These are phyloP conservation scores for Scleropages formosus DNA, from an alignment of 2,797 vertebrate species.

Conservation along the genomic window DNA sequence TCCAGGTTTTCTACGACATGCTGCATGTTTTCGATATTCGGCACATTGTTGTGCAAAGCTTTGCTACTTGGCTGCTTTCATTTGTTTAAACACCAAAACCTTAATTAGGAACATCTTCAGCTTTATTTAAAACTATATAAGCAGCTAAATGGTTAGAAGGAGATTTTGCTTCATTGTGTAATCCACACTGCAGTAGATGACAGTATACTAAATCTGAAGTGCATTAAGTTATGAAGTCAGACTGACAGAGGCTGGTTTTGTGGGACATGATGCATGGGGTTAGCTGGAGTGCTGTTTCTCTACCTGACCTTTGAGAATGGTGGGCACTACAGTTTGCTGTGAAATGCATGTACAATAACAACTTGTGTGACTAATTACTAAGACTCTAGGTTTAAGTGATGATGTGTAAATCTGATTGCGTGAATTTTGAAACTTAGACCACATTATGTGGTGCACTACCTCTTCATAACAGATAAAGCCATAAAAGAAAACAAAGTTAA, in stretches of 20 bases:
- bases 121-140: slow-evolving; percentile 48
- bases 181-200: slow-evolving; percentile 44
- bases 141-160: slow-evolving; percentile 42
- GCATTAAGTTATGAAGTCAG: slow-evolving; percentile 46
- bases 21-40: slow-evolving; percentile 36
- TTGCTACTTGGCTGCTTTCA: slow-evolving; percentile 29
- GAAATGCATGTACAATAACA: not conserved
- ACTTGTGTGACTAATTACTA: too few species aligned
- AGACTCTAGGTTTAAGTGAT: too few species aligned
- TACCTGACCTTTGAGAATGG: slow-evolving; percentile 15
- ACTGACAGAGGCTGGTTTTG: slow-evolving; percentile 41
- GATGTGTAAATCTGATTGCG: too few species aligned
- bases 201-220: slow-evolving; percentile 47
- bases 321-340: slow-evolving; percentile 13
- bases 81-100: slow-evolving; percentile 44
- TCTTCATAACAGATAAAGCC: too few species aligned
- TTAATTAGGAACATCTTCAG: slow-evolving; percentile 57
- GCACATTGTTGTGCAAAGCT: slow-evolving; percentile 27
- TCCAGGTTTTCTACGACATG: slow-evolving; percentile 36
- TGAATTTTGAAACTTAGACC: too few species aligned
- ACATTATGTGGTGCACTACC: too few species aligned
- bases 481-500: too few species aligned
- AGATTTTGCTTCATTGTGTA: slow-evolving; percentile 39
- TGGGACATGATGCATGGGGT: slow-evolving; percentile 6
- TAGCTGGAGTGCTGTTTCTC: slow-evolving; percentile 17